Percentiles rank a stretch among this genome's conserved stretches.
These are phyloP conservation scores for Chaetodon auriga DNA, from an alignment of 2,113 vertebrate genomes.

Conservation along the genomic window DNA sequence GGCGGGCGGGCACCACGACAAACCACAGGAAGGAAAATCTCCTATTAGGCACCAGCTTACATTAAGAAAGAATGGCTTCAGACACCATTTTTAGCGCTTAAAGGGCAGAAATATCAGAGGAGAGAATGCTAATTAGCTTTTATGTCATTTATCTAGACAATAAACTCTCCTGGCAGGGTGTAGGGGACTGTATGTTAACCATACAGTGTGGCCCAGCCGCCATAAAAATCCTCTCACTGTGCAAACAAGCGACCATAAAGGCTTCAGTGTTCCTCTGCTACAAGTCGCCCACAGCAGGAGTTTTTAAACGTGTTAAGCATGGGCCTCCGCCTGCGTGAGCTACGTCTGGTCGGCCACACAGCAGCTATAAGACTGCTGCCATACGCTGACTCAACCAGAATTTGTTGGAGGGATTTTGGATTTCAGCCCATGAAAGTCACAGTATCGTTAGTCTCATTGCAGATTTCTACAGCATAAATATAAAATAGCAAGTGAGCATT, in stretches of 20 bases:
- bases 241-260: slow-evolving; percentile 45
- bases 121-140: background rate
- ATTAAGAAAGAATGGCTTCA: slow-evolving; percentile 11
- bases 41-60: background rate
- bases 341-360: slow-evolving; percentile 10
- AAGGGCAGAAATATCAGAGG: slow-evolving; percentile 13
- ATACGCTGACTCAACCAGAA: slow-evolving; percentile 1
- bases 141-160: background rate
- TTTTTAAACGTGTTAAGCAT: slow-evolving; percentile 5
- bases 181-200: background rate
- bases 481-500: no score
- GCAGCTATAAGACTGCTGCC: slow-evolving; percentile 13
- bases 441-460: background rate
- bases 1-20: slow-evolving; percentile 14
- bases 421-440: background rate
- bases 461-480: no score
- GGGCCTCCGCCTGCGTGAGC: slow-evolving; percentile 33
- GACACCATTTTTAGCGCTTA: background rate
- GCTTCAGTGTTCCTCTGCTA: slow-evolving; percentile 42
- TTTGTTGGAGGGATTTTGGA: no score
- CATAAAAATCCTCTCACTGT: slow-evolving; percentile 31
- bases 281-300: slow-evolving; percentile 22
- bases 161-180: slow-evolving; percentile 3
- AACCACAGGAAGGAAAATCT: slow-evolving; percentile 43
- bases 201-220: slow-evolving; percentile 26